Conservation (phyloP, 2,888 invertebrate genomes). For the Teleogryllus oceanicus region DNA sequence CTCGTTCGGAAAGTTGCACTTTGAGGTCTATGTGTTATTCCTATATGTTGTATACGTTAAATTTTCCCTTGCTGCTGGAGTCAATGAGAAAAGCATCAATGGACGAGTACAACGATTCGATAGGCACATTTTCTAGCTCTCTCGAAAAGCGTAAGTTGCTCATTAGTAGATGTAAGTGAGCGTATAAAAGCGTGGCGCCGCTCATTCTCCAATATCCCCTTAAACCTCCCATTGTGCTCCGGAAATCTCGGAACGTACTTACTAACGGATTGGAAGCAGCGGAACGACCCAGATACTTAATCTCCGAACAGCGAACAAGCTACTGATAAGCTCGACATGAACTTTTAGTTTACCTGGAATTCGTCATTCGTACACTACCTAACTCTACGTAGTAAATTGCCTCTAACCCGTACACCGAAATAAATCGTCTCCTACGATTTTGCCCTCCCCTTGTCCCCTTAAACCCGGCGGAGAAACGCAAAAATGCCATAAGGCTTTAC, state of each 20-base stretch:
- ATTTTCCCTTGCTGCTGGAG: no score
- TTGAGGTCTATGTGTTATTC: no score
- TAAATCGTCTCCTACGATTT: neutral
- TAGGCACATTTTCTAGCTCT: neutral
- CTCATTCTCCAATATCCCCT: neutral
- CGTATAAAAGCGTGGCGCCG: neutral
- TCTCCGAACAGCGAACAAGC: conserved; percentile 4
- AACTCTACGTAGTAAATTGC: neutral
- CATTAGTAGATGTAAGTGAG: neutral
- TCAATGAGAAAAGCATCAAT: neutral
- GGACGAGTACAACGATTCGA: neutral
- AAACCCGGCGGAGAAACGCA: neutral
- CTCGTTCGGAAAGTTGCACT: no score
- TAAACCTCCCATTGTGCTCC: neutral
- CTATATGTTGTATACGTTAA: no score
- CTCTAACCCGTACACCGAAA: neutral
- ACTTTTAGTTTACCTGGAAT: neutral
- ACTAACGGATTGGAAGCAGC: neutral
- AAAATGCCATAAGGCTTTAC: neutral
- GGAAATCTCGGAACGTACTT: neutral
- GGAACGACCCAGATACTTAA: neutral
- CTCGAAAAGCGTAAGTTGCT: neutral
- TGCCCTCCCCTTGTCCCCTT: neutral
- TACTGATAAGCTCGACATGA: neutral
- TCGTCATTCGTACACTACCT: neutral